Percentiles rank a stretch among this genome's conserved stretches.
Conservation (phyloP, 2,888 invertebrate species). For the Cryptocephalus primarius region DNA sequence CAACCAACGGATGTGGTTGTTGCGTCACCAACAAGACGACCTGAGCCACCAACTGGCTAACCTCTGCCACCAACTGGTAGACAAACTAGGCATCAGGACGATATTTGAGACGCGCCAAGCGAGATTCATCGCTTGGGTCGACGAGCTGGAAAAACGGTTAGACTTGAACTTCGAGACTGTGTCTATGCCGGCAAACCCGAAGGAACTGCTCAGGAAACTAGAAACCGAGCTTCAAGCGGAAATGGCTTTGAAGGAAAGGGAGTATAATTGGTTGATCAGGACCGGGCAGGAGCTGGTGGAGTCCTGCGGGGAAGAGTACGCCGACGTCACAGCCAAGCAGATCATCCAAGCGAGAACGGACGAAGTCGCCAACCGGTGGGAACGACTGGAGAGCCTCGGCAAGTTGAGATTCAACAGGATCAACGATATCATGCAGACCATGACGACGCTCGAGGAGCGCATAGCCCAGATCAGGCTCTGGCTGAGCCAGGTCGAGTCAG, state of each 20-base stretch:
- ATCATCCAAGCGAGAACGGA: constrained; percentile 46
- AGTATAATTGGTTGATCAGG: constrained; percentile 64
- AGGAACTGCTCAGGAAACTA: constrained; percentile 58
- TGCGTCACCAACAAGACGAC: constrained; percentile 72
- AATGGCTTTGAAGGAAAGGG: constrained; percentile 62
- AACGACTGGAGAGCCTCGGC: constrained; percentile 57
- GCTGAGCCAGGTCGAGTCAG: constrained; percentile 61
- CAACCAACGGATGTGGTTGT: constrained; percentile 64
- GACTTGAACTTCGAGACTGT: constrained; percentile 37
- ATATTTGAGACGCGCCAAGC: constrained; percentile 58
- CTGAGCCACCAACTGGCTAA: constrained; percentile 67
- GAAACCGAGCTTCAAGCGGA: constrained; percentile 68
- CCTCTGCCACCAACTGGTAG: constrained; percentile 61
- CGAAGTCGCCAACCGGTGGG: constrained; percentile 60
- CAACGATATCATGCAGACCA: constrained; percentile 58
- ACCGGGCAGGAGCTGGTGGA: constrained; percentile 56
- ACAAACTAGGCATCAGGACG: constrained; percentile 57
- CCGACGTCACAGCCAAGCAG: constrained; percentile 46
- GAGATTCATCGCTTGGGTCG: constrained; percentile 60
- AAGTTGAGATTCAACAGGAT: constrained; percentile 60
- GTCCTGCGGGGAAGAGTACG: constrained; percentile 53
- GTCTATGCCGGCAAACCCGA: constrained; percentile 48
- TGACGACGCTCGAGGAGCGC: constrained; percentile 57
- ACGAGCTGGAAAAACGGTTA: constrained; percentile 54
- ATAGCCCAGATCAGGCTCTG: constrained; percentile 61